phyloP scores from a whole-genome alignment of 2,888 invertebrate species.

The Ferrisia virgata region DNA sequence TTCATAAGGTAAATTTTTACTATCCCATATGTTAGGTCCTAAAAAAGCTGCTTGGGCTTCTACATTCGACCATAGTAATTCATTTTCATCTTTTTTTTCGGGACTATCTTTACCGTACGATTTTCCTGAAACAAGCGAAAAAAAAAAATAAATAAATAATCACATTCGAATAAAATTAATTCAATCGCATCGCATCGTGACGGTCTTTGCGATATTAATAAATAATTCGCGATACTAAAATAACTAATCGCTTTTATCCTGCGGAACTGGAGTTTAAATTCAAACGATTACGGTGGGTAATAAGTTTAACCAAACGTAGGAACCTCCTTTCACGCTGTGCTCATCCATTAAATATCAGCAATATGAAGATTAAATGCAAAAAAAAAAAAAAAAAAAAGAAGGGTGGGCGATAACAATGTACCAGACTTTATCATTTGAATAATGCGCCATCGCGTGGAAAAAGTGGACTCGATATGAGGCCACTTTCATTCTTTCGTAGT shows the following conservation, averaged over 20 bases:
- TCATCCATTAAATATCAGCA: background rate
- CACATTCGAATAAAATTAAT: background rate
- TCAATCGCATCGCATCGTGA: background rate
- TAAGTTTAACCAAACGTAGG: background rate
- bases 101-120: slow-evolving; percentile 51
- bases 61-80: slow-evolving; percentile 70
- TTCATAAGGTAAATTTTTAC: slow-evolving; percentile 82
- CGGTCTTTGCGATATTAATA: background rate
- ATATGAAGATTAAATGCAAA: background rate
- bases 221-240: background rate
- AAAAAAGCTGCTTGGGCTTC: slow-evolving; percentile 94
- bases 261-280: too few species aligned
- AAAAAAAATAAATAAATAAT: background rate
- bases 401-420: background rate
- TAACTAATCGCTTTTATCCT: background rate
- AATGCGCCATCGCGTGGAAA: background rate
- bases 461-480: background rate
- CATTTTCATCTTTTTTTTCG: slow-evolving; percentile 53
- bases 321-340: background rate
- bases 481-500: background rate
- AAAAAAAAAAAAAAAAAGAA: too few species aligned
- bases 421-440: background rate
- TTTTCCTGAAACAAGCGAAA: slow-evolving; percentile 50
- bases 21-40: slow-evolving; percentile 92
- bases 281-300: too few species aligned